Base-by-base conservation (phyloP, 2,888 invertebrate genomes). In the Trichopria drosophilae region DNA sequence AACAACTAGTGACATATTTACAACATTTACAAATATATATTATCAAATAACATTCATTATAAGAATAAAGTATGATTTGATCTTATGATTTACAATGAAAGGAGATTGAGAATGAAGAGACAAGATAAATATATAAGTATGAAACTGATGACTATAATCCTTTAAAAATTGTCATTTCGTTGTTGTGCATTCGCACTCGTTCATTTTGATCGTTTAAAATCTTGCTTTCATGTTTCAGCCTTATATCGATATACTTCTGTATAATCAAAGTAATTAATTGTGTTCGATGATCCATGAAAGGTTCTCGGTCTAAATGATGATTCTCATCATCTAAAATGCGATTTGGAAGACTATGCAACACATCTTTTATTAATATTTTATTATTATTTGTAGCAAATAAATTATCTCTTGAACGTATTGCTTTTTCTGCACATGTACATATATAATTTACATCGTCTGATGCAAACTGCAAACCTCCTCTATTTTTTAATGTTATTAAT, bases 171-270 rank as follows among this genome's bases (percentile, higher is more conserved):
- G 41, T 45, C 4, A 50, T 3, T 35, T 53, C 50, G 23, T 50
- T 53, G 42, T 50, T 42, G 22, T 35, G 41, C 53, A 53, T 53
- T 6, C 45, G 24, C 18, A 45, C 41, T 45, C 53, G 39, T 35
- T 35, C 16, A n/a, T 9, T 29, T 19, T 28, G 3, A 24, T 53
- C 41, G n/a, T 36, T 13, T 9, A 34, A 32, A 13, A 39, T 26
- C 10, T 18, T 40, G 20, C 49, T 41, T 29, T 49, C 40, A 10
- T 53, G 41, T 41, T 44, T 49, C 19, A 45, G 23, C 1, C 49
- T 40, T 16, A 28, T 22, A 50, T 49, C 45, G 7, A 45, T 29
- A 19, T 53, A 50, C 12, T 20, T 50, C 37, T 51, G 41, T 18
- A 51, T 23, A 22, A 54, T 42, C 9, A 46, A 26, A 15, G 37